phyloP scores from a whole-genome alignment of 30 jellyfish, hydroid and myxozoan species.

The Cassiopea andromeda region DNA sequence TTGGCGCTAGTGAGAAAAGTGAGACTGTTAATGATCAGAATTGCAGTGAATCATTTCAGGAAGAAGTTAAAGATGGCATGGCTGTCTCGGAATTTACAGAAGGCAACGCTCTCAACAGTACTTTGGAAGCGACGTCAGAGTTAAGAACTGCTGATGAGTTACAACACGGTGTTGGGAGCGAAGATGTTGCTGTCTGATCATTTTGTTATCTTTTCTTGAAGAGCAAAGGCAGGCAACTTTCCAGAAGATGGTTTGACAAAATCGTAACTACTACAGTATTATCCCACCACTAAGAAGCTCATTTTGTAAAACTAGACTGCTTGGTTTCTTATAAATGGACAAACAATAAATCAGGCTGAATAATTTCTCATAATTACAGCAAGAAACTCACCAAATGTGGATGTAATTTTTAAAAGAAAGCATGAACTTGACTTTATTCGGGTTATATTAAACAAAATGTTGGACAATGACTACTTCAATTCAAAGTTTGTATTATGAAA shows the following conservation, averaged over 20 bases:
- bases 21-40: background rate
- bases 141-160: background rate
- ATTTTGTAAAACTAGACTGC: too few species aligned
- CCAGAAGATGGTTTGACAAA: background rate
- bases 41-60: background rate
- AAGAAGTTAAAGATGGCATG: background rate
- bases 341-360: too few species aligned
- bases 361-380: too few species aligned
- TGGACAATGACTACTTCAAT: too few species aligned
- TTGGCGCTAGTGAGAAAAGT: background rate
- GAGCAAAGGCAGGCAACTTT: background rate
- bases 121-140: background rate
- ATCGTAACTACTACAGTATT: background rate
- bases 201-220: background rate
- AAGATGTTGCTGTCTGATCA: background rate
- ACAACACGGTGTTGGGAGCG: background rate
- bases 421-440: too few species aligned
- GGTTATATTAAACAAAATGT: too few species aligned
- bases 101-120: background rate
- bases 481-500: too few species aligned
- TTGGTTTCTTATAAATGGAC: too few species aligned
- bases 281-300: too few species aligned
- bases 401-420: too few species aligned
- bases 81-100: background rate
- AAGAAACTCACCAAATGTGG: too few species aligned